Evolutionary conservation across 2,113 vertebrate species (phyloP), one percentile per base, ranked within the genome.

Genomic region (Mustelus asterias): DNA sequence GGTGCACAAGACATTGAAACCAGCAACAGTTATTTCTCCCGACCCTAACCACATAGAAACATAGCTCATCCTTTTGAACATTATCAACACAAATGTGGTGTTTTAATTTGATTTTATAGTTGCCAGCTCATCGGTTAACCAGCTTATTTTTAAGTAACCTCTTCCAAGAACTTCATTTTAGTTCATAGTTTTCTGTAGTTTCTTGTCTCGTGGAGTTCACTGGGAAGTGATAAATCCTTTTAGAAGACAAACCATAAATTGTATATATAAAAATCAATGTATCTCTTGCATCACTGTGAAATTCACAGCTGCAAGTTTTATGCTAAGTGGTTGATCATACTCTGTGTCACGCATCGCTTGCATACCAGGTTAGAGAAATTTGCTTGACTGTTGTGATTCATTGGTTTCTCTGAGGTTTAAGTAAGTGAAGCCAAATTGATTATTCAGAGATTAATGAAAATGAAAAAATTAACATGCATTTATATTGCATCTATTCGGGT

Each of bases 341-440:
- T 70, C 37, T 16, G 20, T 14, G 20, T 44, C 93, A n/a, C 18
- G 16, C 20, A 70, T 24, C 70, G 29, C 67, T 37, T 70, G 37
- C 33, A 44, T 72, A 95, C 67, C 41, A 13, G 10, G 24, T 92
- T 58, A 93, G 7, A 37, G 60, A 63, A 63, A 93, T n/a, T n/a
- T 65, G 60, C 29, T 20, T 37, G 33, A 22, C 60, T 33, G 13
- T 90, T 90, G 29, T 90, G 54, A 83, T n/a, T 41, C 37, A 5
- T 60, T 29, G 41, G 7, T 33, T 4, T 41, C 60, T 41, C 58
- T 93, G 8, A 65, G 60, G 60, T 65, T 93, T 60, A 65, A 7
- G 63, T 20, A 93, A n/a, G 63, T 93, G n/a, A 93, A 93, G 33
- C 88, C 60, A 20, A 37, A 65, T 93, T 93, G 89, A 6, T 93